A percentile compares a stretch with the other conserved stretches of the same genome.
Evolutionary conservation across 2,888 invertebrate species (phyloP).

Genomic region (Aporophyla lueneburgensis): DNA sequence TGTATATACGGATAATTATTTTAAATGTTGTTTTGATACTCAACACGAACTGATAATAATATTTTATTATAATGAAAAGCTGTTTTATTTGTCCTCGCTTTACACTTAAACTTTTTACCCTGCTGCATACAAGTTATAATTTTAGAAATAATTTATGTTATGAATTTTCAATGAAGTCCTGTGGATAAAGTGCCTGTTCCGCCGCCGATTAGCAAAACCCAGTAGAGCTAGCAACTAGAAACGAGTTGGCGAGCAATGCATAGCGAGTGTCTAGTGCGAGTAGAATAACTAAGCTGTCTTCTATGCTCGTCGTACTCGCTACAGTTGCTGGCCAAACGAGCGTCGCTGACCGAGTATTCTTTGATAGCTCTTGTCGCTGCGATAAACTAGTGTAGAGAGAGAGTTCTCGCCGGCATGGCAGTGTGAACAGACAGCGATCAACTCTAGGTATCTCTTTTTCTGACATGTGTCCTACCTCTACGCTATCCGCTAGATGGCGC

Average conservation of each 20-base stretch:
- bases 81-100: constrained; percentile 66
- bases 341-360: not conserved
- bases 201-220: not conserved
- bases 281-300: too few species aligned
- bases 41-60: constrained; percentile 90
- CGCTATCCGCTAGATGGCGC: too few species aligned
- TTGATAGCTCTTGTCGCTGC: not conserved
- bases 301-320: not conserved
- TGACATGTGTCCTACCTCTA: too few species aligned
- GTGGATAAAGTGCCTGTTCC: not conserved
- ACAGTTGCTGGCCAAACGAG: not conserved
- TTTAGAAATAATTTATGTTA: not conserved
- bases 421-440: not conserved
- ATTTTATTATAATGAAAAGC: constrained; percentile 80
- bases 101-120: not conserved
- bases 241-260: not conserved
- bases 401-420: not conserved
- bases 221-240: not conserved
- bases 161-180: not conserved
- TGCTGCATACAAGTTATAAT: not conserved
- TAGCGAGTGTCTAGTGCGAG: too few species aligned
- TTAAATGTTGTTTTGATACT: constrained; percentile 89
- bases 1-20: constrained; percentile 80
- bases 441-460: not conserved
- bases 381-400: not conserved